Conservation (phyloP, 2,113 vertebrate genomes). For the Tenrec ecaudatus region DNA sequence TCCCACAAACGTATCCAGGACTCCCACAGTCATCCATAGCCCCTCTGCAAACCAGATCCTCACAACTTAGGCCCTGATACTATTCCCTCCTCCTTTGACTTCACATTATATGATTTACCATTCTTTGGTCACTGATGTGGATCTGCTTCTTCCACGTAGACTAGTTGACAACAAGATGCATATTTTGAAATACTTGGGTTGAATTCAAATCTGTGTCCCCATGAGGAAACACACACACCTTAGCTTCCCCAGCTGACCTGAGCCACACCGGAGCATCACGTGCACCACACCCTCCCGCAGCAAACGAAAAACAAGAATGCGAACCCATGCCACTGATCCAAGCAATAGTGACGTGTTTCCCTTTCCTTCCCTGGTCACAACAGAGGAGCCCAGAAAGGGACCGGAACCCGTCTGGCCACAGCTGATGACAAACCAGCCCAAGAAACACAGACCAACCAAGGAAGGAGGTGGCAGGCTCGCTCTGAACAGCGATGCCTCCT, state of each 20-base stretch:
- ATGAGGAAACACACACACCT: background rate
- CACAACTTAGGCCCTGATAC: too few species aligned
- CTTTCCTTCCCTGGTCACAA: background rate
- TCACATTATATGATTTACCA: too few species aligned
- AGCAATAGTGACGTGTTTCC: background rate
- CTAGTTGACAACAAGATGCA: too few species aligned
- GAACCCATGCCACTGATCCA: background rate
- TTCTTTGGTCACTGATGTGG: too few species aligned
- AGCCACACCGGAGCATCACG: background rate
- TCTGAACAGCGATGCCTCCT: background rate
- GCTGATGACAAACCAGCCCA: constrained; percentile 49
- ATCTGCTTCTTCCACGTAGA: too few species aligned
- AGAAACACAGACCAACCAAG: background rate
- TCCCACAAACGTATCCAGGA: too few species aligned
- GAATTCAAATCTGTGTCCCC: background rate
- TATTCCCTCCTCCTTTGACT: too few species aligned
- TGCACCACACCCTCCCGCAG: constrained; percentile 6
- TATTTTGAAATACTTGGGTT: background rate
- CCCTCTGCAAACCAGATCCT: too few species aligned
- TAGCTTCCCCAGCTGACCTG: background rate
- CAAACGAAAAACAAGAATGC: background rate
- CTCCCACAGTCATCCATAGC: too few species aligned
- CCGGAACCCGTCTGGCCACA: background rate
- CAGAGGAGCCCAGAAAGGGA: background rate
- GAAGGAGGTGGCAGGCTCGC: constrained; percentile 14